A percentile compares a stretch with the other conserved stretches of the same genome.
Evolutionary conservation across 1,140 invertebrate genomes (phyloP).

Genomic region (Bombyx mori): ASM3026992v2 NC_085127.1:7607001-7607500

Average conservation of each 20-base stretch:
- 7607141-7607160: slow-evolving; percentile 14
- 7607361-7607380: too few species aligned
- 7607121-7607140: slow-evolving; percentile 11
- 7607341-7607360: too few species aligned
- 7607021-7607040: slow-evolving; percentile 16
- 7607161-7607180: slow-evolving; percentile 13
- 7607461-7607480: too few species aligned
- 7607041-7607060: neutral
- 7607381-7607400: too few species aligned
- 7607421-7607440: too few species aligned
- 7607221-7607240: slow-evolving; percentile 12
- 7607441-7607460: too few species aligned
- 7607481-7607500: too few species aligned
- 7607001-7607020: slow-evolving; percentile 16
- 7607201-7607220: slow-evolving; percentile 12
- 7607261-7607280: neutral
- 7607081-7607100: slow-evolving; percentile 11
- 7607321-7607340: too few species aligned
- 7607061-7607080: slow-evolving; percentile 6
- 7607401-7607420: too few species aligned
- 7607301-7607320: too few species aligned
- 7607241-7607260: neutral
- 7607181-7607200: slow-evolving; percentile 14
- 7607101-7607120: slow-evolving; percentile 10
- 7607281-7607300: too few species aligned